Percentiles rank a stretch among this genome's conserved stretches.
Conservation (phyloP, 2,888 invertebrate species). For the Labia minor region DNA sequence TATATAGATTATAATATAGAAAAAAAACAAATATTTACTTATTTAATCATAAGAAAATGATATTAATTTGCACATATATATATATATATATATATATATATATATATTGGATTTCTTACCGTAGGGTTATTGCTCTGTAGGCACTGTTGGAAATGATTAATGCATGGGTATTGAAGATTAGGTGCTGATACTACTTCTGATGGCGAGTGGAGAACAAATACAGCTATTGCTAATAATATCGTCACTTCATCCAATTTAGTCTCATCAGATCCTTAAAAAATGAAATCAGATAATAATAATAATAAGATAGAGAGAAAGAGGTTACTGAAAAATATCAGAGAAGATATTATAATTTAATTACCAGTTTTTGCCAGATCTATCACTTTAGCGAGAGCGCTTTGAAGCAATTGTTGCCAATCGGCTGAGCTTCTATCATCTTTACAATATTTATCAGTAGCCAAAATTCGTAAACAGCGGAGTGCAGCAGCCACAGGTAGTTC, state of each 20-base stretch:
- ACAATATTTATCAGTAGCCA: conserved; percentile 55
- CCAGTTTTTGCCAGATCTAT: conserved; percentile 83
- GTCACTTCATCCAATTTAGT: conserved; percentile 74
- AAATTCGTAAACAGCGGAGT: conserved; percentile 61
- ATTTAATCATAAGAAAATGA: too few relatives aligned
- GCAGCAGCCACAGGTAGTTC: conserved; percentile 63
- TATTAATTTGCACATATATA: too few relatives aligned
- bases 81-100: too few relatives aligned
- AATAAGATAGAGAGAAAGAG: neutral
- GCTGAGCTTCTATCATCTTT: conserved; percentile 48
- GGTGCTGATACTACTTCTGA: conserved; percentile 64
- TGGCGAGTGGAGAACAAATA: conserved; percentile 75
- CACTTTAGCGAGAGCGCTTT: conserved; percentile 79
- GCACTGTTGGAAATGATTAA: conserved; percentile 82
- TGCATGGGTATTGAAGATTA: conserved; percentile 79
- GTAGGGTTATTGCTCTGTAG: conserved; percentile 53
- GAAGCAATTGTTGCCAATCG: conserved; percentile 71
- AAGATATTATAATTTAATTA: conserved; percentile 28
- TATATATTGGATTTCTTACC: conserved; percentile 37
- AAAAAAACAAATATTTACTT: too few relatives aligned
- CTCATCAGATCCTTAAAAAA: conserved; percentile 48
- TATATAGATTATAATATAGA: too few relatives aligned
- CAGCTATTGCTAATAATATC: conserved; percentile 78
- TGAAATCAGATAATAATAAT: too few relatives aligned
- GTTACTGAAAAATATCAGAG: neutral